phyloP scores from a whole-genome alignment of 2,888 invertebrate species.

The Lissocephala sabroskyi region DNA sequence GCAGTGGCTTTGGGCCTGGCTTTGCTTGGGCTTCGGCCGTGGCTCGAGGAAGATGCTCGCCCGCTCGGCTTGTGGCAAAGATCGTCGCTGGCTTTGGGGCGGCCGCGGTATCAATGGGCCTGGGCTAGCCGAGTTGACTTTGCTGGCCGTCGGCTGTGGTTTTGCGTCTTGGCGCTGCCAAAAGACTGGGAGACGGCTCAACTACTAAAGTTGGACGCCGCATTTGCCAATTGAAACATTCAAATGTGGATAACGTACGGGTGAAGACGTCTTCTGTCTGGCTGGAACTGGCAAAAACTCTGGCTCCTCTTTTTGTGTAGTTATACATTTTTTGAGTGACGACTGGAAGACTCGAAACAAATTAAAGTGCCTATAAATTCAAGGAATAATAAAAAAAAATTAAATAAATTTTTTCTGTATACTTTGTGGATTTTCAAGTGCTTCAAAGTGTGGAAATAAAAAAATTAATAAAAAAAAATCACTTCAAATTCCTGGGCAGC shows the following conservation, averaged over 20 bases:
- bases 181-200: slow-evolving; percentile 41
- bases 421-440: background rate
- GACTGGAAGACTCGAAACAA: background rate
- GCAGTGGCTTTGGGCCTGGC: slow-evolving; percentile 10
- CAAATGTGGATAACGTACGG: slow-evolving; percentile 73
- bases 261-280: slow-evolving; percentile 71
- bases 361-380: slow-evolving; percentile 1
- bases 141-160: slow-evolving; percentile 19
- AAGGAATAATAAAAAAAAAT: background rate
- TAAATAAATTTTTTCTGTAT: background rate
- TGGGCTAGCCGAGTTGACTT: slow-evolving; percentile 28
- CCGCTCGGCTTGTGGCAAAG: slow-evolving; percentile 31
- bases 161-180: slow-evolving; percentile 34
- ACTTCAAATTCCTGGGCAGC: background rate
- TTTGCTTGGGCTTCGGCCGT: slow-evolving; percentile 24
- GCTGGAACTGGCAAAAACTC: slow-evolving; percentile 19
- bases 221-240: slow-evolving; percentile 71
- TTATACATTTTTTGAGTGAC: slow-evolving; percentile 10
- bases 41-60: slow-evolving; percentile 47
- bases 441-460: slow-evolving; percentile 1
- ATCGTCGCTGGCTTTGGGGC: slow-evolving; percentile 26
- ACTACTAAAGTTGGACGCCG: slow-evolving; percentile 71
- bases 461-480: slow-evolving; percentile 1
- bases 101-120: slow-evolving; percentile 14
- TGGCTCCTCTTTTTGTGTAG: slow-evolving; percentile 39